Percentiles rank a stretch among this genome's conserved stretches.
Conservation (phyloP, 2,113 vertebrate genomes). For the Rhinolophus ferrumequinum region DNA sequence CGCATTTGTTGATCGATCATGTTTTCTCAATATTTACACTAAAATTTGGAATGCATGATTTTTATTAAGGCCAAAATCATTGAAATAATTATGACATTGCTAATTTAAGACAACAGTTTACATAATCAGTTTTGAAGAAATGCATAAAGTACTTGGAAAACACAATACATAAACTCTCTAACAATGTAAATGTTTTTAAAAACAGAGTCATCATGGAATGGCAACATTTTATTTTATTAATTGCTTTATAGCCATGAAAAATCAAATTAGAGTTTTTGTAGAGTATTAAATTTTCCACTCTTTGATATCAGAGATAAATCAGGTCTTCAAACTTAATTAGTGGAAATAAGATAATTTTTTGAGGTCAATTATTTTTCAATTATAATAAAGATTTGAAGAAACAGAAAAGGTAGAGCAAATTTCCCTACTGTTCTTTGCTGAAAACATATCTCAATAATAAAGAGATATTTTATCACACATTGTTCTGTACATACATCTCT, state of each 20-base stretch:
- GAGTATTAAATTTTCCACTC: background rate
- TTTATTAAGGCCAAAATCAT: background rate
- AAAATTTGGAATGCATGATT: background rate
- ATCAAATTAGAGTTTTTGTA: background rate
- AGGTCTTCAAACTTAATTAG: conserved; percentile 9
- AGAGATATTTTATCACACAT: background rate
- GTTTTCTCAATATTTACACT: background rate
- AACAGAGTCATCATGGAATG: background rate
- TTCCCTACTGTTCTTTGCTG: background rate
- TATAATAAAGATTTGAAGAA: background rate
- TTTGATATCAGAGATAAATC: conserved; percentile 4
- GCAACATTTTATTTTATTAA: conserved; percentile 6
- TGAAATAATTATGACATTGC: background rate
- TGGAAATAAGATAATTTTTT: background rate
- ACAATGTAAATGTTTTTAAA: background rate
- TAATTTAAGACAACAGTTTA: background rate
- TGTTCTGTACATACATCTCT: background rate
- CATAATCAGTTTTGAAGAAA: background rate
- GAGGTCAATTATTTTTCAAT: background rate
- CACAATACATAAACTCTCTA: background rate
- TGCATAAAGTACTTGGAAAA: background rate
- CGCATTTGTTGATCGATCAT: background rate
- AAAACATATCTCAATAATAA: background rate
- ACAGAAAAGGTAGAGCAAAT: background rate
- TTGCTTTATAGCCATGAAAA: background rate